phyloP scores from a whole-genome alignment of 37 sponge, comb jelly and placozoan species.

The Corticium candelabrum region DNA sequence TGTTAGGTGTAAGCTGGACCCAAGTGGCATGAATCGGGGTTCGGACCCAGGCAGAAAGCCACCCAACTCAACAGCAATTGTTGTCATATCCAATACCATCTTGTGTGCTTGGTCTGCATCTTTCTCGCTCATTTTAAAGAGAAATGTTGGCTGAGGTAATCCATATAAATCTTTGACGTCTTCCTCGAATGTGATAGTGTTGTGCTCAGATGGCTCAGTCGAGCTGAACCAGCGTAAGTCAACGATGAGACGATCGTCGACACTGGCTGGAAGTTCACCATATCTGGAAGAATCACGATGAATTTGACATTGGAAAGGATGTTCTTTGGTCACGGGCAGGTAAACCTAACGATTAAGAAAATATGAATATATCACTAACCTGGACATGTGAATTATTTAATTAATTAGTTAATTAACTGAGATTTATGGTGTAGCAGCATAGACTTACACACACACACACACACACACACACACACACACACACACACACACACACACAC shows the following conservation, averaged over 20 bases:
- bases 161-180: slow-evolving; percentile 23
- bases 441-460: too few relatives aligned
- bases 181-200: slow-evolving; percentile 26
- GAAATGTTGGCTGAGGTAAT: slow-evolving; percentile 52
- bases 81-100: slow-evolving; percentile 41
- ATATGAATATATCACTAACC: too few relatives aligned
- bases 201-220: slow-evolving; percentile 8
- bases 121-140: slow-evolving; percentile 10
- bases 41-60: slow-evolving; percentile 42
- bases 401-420: too few relatives aligned
- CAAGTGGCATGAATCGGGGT: slow-evolving; percentile 29
- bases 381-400: too few relatives aligned
- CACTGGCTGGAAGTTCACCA: too few relatives aligned
- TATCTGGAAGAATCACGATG: too few relatives aligned
- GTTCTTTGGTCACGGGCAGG: too few relatives aligned
- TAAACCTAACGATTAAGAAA: too few relatives aligned
- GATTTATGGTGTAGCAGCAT: too few relatives aligned
- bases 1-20: slow-evolving; percentile 31
- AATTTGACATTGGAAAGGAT: too few relatives aligned
- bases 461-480: too few relatives aligned
- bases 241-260: slow-evolving; percentile 45
- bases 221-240: slow-evolving; percentile 41
- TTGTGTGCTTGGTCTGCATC: slow-evolving; percentile 8
- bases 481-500: too few relatives aligned
- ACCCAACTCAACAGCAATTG: slow-evolving; percentile 30